These are phyloP conservation scores for Serinus canaria DNA, from an alignment of 2,113 vertebrate species.

Conservation along the genomic window DNA sequence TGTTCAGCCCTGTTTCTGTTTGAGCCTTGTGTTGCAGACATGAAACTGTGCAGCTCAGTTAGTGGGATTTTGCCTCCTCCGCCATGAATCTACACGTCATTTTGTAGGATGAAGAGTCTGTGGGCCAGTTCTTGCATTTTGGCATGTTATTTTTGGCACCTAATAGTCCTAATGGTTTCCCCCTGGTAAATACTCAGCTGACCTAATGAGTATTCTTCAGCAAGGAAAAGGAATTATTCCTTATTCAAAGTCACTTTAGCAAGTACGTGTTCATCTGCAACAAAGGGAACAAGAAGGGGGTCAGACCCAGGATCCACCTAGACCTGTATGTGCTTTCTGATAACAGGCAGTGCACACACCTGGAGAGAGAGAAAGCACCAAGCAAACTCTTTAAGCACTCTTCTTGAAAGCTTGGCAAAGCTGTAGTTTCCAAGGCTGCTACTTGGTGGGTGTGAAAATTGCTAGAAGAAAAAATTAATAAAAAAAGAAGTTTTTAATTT, in stretches of 20 bases:
- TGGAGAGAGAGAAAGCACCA: neutral
- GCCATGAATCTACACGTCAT: neutral
- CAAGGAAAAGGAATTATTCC: neutral
- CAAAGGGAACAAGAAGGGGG: neutral
- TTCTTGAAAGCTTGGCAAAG: neutral
- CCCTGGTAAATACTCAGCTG: neutral
- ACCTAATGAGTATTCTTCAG: neutral
- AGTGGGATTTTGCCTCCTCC: neutral
- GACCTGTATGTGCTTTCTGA: neutral
- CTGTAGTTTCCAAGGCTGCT: neutral
- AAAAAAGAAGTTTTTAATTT: neutral
- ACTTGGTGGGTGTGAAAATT: neutral
- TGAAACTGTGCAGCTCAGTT: neutral
- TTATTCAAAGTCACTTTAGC: neutral
- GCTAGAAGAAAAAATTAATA: rapidly evolving
- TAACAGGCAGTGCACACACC: neutral
- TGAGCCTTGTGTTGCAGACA: neutral
- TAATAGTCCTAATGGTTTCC: neutral
- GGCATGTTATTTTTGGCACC: neutral
- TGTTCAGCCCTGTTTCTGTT: neutral
- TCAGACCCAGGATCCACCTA: neutral
- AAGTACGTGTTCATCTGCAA: neutral
- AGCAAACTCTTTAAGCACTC: neutral
- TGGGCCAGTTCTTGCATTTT: neutral
- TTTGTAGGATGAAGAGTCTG: neutral